A percentile compares a stretch with the other conserved stretches of the same genome.
These are phyloP conservation scores for Eleutherodactylus coqui DNA, from an alignment of 2,797 vertebrate species.

Conservation along the genomic window DNA sequence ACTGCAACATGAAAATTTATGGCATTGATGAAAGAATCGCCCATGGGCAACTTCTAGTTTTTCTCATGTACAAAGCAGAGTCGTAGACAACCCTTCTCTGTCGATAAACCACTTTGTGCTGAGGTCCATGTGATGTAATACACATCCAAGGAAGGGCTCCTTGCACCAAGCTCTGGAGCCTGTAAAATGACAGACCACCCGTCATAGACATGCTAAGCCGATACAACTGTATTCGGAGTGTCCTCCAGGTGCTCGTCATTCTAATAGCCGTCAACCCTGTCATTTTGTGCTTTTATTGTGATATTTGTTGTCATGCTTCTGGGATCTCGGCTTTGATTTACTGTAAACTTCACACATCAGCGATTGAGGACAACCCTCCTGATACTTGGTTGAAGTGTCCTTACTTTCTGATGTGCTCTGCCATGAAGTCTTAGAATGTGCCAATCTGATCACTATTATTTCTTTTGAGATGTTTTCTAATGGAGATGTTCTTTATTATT, in stretches of 20 bases:
- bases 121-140: constrained; percentile 20
- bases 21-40: constrained; percentile 27
- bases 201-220: constrained; percentile 14
- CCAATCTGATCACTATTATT: background rate
- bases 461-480: background rate
- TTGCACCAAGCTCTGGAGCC: constrained; percentile 31
- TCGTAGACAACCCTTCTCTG: constrained; percentile 16
- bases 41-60: constrained; percentile 25
- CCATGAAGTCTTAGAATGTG: background rate
- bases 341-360: constrained; percentile 34
- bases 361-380: constrained; percentile 25
- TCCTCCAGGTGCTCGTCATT: constrained; percentile 15
- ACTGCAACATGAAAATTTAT: no score
- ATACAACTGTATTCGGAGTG: background rate
- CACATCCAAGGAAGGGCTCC: background rate
- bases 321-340: constrained; percentile 39
- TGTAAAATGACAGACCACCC: constrained; percentile 37
- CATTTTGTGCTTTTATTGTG: constrained; percentile 39
- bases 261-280: constrained; percentile 33
- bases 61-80: background rate
- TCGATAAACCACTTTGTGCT: constrained; percentile 4
- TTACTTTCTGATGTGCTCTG: background rate
- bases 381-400: background rate
- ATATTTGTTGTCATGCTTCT: constrained; percentile 50
- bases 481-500: background rate